Evolutionary conservation across 1,140 invertebrate species (phyloP).

Genomic region (Brachionus rubens): DNA sequence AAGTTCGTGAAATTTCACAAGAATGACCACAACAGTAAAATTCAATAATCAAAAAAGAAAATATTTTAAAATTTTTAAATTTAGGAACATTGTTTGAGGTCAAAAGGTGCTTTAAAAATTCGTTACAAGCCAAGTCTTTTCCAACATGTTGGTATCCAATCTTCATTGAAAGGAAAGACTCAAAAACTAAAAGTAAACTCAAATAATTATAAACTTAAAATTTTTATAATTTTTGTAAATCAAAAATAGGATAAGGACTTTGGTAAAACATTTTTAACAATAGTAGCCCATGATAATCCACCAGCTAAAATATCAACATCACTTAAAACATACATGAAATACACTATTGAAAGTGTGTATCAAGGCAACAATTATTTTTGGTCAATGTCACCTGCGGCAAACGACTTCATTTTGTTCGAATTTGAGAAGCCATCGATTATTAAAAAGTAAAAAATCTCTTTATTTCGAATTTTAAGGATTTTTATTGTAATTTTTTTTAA

Average conservation of each 20-base stretch:
- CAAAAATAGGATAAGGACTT: slow-evolving; percentile 78
- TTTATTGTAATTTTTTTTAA: slow-evolving; percentile 51
- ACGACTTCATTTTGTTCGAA: slow-evolving; percentile 76
- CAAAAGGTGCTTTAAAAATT: slow-evolving; percentile 53
- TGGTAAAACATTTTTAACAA: slow-evolving; percentile 78
- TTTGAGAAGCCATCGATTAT: slow-evolving; percentile 73
- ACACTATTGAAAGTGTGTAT: slow-evolving; percentile 77
- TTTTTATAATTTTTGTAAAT: slow-evolving; percentile 3
- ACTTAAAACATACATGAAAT: slow-evolving; percentile 79
- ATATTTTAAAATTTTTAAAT: slow-evolving; percentile 34
- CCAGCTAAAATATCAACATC: slow-evolving; percentile 72
- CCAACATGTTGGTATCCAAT: slow-evolving; percentile 91
- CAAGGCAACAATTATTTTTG: slow-evolving; percentile 85
- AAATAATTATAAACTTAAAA: background rate
- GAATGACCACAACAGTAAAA: no score
- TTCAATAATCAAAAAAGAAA: background rate
- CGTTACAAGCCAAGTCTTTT: slow-evolving; percentile 86
- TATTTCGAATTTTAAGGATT: background rate
- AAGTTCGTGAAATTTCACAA: no score
- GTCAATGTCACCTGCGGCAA: slow-evolving; percentile 78
- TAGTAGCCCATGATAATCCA: slow-evolving; percentile 70
- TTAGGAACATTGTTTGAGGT: slow-evolving; percentile 76
- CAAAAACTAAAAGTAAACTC: slow-evolving; percentile 82
- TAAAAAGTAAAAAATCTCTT: slow-evolving; percentile 67
- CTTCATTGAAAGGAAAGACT: slow-evolving; percentile 90